Evolutionary conservation across 2,888 invertebrate species (phyloP).

Genomic region (Formica aserva): DNA sequence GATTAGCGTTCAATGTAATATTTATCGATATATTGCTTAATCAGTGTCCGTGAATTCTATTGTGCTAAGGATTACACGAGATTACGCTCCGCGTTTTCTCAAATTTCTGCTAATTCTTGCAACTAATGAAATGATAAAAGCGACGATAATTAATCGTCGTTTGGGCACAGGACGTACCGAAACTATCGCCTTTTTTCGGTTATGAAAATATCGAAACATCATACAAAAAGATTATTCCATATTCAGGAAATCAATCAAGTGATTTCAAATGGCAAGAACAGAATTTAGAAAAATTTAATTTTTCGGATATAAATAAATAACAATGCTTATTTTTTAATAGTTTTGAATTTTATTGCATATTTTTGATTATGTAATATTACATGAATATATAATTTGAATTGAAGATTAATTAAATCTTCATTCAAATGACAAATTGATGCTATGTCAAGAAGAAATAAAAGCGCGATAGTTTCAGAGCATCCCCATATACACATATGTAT

Average conservation of each 20-base stretch:
- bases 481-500: conserved; percentile 30
- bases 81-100: background rate
- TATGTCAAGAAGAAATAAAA: background rate
- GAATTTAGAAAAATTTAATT: background rate
- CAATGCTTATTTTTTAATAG: background rate
- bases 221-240: background rate
- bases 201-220: background rate
- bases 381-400: background rate
- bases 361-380: background rate
- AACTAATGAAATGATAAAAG: background rate
- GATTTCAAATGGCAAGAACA: background rate
- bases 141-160: conserved; percentile 3
- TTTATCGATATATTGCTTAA: conserved; percentile 46
- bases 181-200: conserved; percentile 8
- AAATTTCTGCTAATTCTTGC: conserved; percentile 38
- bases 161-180: background rate
- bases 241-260: background rate
- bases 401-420: background rate
- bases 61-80: conserved; percentile 26
- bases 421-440: background rate
- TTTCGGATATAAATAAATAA: background rate
- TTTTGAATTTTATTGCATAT: background rate
- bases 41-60: conserved; percentile 43
- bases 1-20: conserved; percentile 45
- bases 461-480: conserved; percentile 22